phyloP scores from a whole-genome alignment of 23 tunicate species.

The Phallusia fumigata region DNA sequence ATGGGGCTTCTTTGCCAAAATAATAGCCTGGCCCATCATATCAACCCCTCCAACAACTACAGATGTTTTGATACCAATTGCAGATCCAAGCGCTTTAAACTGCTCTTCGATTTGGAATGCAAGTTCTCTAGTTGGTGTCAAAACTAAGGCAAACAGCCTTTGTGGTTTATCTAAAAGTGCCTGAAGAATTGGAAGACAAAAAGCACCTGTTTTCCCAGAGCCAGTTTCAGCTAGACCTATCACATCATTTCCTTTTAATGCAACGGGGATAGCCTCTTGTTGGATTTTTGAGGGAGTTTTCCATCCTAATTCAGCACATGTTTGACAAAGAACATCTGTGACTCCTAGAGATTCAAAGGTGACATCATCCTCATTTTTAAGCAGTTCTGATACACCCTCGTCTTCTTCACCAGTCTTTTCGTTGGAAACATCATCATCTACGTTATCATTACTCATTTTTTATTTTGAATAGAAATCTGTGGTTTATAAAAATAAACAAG shows the following conservation, averaged over 20 bases:
- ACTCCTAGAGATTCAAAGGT: slow-evolving; percentile 87
- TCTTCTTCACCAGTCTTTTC: neutral
- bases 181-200: slow-evolving; percentile 86
- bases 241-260: slow-evolving; percentile 92
- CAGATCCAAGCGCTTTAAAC: slow-evolving; percentile 88
- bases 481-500: too few relatives aligned
- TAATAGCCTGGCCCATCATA: slow-evolving; percentile 78
- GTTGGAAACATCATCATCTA: neutral
- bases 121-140: slow-evolving; percentile 92
- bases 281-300: slow-evolving; percentile 92
- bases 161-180: slow-evolving; percentile 77
- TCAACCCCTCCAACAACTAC: slow-evolving; percentile 91
- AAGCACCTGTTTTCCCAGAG: slow-evolving; percentile 98
- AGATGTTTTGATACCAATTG: slow-evolving; percentile 79
- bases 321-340: slow-evolving; percentile 74
- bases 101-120: slow-evolving; percentile 97
- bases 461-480: too few relatives aligned
- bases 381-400: neutral
- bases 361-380: slow-evolving; percentile 42
- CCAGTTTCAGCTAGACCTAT: slow-evolving; percentile 97
- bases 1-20: slow-evolving; percentile 92
- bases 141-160: slow-evolving; percentile 70
- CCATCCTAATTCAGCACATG: slow-evolving; percentile 67
- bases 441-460: neutral
- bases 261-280: slow-evolving; percentile 94